Percentiles rank a stretch among this genome's conserved stretches.
Conservation (phyloP, 2,888 invertebrate genomes). For the Bibio marci region DNA sequence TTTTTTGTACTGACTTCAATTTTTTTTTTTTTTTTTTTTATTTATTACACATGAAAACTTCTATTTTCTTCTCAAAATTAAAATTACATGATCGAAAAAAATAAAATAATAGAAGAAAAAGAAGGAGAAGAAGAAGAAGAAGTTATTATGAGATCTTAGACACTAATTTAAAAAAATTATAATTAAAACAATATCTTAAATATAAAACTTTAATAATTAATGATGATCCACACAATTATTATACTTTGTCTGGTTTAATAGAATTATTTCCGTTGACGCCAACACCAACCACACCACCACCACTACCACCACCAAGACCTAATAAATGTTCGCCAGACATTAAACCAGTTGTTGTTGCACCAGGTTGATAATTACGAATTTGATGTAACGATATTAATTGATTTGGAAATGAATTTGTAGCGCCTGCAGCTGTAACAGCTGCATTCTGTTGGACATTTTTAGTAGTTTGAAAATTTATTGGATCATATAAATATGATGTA, state of each 20-base stretch:
- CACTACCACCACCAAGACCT: slow-evolving; percentile 21
- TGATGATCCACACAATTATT: too few relatives aligned
- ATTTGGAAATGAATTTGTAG: slow-evolving; percentile 67
- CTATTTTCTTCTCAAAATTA: too few relatives aligned
- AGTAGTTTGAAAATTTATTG: slow-evolving; percentile 65
- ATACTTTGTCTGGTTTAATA: too few relatives aligned
- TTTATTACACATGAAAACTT: neutral
- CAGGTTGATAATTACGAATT: slow-evolving; percentile 89
- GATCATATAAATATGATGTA: slow-evolving; percentile 72
- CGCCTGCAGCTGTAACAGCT: too few relatives aligned
- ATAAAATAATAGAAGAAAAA: too few relatives aligned
- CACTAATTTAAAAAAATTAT: neutral
- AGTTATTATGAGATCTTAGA: neutral
- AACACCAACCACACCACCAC: neutral
- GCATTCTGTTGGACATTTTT: slow-evolving; percentile 39
- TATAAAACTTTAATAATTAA: too few relatives aligned
- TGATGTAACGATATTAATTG: slow-evolving; percentile 90
- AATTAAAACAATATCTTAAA: too few relatives aligned
- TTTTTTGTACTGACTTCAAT: neutral
- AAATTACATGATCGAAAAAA: too few relatives aligned
- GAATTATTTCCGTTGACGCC: too few relatives aligned
- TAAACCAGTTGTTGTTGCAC: slow-evolving; percentile 34
- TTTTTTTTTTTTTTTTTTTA: neutral
- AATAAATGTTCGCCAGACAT: slow-evolving; percentile 49
- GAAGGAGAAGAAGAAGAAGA: too few relatives aligned